These are phyloP conservation scores for Amphiduros pacificus DNA, from an alignment of 2,888 invertebrate genomes.

Conservation along the genomic window DNA sequence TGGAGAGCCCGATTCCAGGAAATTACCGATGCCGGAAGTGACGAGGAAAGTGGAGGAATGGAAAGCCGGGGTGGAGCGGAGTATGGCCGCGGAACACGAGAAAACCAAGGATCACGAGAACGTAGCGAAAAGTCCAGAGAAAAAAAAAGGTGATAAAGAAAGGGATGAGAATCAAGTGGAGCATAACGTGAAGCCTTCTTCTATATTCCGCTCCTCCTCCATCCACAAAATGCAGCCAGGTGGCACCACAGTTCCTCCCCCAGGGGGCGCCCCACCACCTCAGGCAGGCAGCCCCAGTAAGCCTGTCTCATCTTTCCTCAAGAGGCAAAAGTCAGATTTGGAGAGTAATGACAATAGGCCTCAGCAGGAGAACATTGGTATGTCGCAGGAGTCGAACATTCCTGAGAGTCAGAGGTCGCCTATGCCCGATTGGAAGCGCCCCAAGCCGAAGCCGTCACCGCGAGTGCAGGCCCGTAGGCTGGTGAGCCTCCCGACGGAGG, in stretches of 20 bases:
- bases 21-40: constrained; percentile 30
- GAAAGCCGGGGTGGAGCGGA: constrained; percentile 28
- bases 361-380: background rate
- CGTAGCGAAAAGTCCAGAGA: no score
- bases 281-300: constrained; percentile 30
- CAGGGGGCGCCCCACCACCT: no score
- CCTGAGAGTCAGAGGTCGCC: constrained; percentile 11
- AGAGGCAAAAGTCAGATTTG: constrained; percentile 50
- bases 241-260: no score
- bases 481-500: background rate
- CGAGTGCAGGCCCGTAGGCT: constrained; percentile 8
- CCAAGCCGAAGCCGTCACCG: constrained; percentile 25
- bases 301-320: constrained; percentile 38
- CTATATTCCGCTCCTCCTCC: constrained; percentile 54
- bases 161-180: constrained; percentile 32
- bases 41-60: constrained; percentile 35
- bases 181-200: constrained; percentile 50
- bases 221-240: constrained; percentile 47
- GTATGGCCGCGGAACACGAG: constrained; percentile 16
- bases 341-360: constrained; percentile 21
- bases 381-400: background rate
- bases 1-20: background rate
- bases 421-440: constrained; percentile 19
- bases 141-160: constrained; percentile 7
- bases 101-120: constrained; percentile 1